Base-by-base conservation (phyloP, 2,113 vertebrate species). In the Indicator indicator region DNA sequence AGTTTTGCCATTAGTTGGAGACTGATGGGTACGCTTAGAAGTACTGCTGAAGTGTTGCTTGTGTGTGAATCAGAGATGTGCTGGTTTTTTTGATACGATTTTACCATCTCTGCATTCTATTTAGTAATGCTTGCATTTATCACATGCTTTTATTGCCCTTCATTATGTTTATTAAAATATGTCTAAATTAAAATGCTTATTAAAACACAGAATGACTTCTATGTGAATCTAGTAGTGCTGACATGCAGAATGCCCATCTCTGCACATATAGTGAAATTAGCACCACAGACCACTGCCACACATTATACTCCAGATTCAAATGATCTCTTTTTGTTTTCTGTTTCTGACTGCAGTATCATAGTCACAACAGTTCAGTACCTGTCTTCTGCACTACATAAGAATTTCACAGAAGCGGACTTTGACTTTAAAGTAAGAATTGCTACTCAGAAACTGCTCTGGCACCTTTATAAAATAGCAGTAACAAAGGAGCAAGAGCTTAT, bases 351-450 rank as follows among this genome's bases (percentile, higher is more conserved):
- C 98, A 99, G 99, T 95, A 99, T 99, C 96, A 99, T 99, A 92
- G 98, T 99, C 88, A 99, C 99, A 77, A 99, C 99, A 7, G 98
- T 98, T 71, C 99, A 99, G 96, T 99, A 98, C 86, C 98, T 99
- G 65, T 99, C 98, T 26, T 98, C 99, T 64, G 99, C 99, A 19
- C 97, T 99, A 90, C 99, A 99, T 97, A 99, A 99, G 98, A 99
- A 99, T 97, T 99, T 99, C 87, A 98, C 98, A 4, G 99, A 99
- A 30, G 97, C 98, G 3, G 99, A 99, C 92, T 99, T 99, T 89
- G 99, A 99, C 97, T 99, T 99, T 90, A 99, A 99, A 98, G 99
- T 99, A 96, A 54, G 97, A 95, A 93, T 50, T 83, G 89, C 74
- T 72, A 33, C 59, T 74, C 60, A 80, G 38, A 83, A 88, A 89